Conservation (phyloP, 2,797 vertebrate genomes). For the Microctenopoma lineatum region DNA sequence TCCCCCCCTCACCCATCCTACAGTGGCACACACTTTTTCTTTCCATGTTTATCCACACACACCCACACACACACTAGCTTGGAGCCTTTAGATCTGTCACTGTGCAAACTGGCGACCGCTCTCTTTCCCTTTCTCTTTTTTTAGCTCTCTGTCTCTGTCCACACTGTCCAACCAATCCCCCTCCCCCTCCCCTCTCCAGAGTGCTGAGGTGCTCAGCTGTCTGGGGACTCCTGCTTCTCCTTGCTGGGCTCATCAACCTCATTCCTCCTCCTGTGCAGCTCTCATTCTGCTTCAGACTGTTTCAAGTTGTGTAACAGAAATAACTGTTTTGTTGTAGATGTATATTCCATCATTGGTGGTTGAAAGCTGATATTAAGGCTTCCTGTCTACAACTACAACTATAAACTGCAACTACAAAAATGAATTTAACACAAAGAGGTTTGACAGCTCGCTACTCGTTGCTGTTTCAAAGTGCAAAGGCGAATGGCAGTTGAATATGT, state of each 20-base stretch:
- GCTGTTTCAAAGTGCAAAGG: too few species aligned
- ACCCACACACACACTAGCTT: constrained; percentile 24
- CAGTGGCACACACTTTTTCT: constrained; percentile 40
- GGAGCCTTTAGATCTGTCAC: constrained; percentile 54
- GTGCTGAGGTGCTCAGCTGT: constrained; percentile 55
- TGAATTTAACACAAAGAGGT: too few species aligned
- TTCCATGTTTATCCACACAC: constrained; percentile 10
- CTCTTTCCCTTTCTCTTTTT: constrained; percentile 13
- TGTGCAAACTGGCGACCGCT: constrained; percentile 34
- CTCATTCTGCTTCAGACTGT: background rate
- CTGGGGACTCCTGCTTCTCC: constrained; percentile 41
- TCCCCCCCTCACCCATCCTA: constrained; percentile 24
- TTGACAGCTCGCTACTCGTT: too few species aligned
- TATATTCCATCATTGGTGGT: too few species aligned
- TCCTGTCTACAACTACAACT: too few species aligned
- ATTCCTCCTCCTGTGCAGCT: background rate
- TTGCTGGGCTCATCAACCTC: background rate
- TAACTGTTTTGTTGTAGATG: too few species aligned
- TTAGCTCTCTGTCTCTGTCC: background rate
- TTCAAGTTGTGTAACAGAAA: too few species aligned
- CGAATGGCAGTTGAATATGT: too few species aligned
- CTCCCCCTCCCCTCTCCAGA: constrained; percentile 43
- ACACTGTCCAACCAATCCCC: constrained; percentile 11
- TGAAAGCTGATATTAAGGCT: too few species aligned
- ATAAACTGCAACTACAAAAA: too few species aligned